phyloP scores from a whole-genome alignment of 1,140 invertebrate species.

The Rhagoletis zephyria region DNA sequence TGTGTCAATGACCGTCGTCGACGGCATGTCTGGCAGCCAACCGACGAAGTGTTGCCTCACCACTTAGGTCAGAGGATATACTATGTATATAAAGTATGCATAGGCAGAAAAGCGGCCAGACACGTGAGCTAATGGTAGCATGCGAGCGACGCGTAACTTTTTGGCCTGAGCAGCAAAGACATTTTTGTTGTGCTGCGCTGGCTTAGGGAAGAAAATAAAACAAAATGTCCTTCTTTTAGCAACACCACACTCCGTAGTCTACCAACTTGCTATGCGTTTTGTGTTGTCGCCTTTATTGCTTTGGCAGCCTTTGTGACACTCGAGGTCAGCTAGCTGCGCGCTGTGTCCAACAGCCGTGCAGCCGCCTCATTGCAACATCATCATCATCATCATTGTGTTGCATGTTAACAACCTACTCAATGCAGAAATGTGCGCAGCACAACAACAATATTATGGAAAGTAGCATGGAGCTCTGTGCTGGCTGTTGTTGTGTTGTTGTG shows the following conservation, averaged over 20 bases:
- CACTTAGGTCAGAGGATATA: neutral
- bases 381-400: slow-evolving; percentile 25
- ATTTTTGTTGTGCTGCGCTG: neutral
- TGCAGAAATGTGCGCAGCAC: neutral
- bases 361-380: neutral
- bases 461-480: neutral
- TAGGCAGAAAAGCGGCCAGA: no score
- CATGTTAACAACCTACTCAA: slow-evolving; percentile 51
- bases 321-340: slow-evolving; percentile 13
- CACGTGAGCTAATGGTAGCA: neutral
- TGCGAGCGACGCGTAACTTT: slow-evolving; percentile 2
- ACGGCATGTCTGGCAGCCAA: neutral
- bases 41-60: neutral
- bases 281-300: slow-evolving; percentile 29
- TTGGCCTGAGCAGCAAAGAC: neutral
- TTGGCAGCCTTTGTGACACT: slow-evolving; percentile 45
- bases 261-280: neutral
- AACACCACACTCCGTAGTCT: neutral
- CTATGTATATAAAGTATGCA: neutral
- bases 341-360: neutral
- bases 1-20: neutral
- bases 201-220: neutral
- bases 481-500: neutral
- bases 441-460: slow-evolving; percentile 5
- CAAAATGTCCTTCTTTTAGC: neutral